phyloP scores from a whole-genome alignment of 2,888 invertebrate genomes.

The Eulithis prunata region DNA sequence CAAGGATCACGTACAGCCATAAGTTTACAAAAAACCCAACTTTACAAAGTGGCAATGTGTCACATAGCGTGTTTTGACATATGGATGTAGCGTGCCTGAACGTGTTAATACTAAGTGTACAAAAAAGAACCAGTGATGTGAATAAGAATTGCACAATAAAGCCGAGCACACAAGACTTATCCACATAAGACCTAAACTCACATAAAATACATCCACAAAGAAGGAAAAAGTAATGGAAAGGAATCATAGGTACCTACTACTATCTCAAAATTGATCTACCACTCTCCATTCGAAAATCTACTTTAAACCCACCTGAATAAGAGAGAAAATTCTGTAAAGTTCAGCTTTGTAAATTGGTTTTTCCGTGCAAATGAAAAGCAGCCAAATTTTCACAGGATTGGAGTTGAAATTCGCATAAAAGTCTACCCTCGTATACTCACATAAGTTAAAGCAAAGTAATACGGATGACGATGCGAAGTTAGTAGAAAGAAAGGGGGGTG shows the following conservation, averaged over 20 bases:
- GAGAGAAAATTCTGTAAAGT: slow-evolving; percentile 21
- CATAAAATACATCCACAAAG: slow-evolving; percentile 82
- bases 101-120: not conserved
- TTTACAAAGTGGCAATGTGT: no score
- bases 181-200: slow-evolving; percentile 80
- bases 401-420: slow-evolving; percentile 51
- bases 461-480: slow-evolving; percentile 83
- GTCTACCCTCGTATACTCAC: slow-evolving; percentile 64
- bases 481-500: slow-evolving; percentile 81
- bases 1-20: no score
- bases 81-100: no score
- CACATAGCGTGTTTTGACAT: no score
- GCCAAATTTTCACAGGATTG: slow-evolving; percentile 40
- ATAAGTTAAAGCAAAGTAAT: slow-evolving; percentile 83
- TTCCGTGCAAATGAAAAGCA: slow-evolving; percentile 40
- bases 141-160: slow-evolving; percentile 39
- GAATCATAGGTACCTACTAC: slow-evolving; percentile 82
- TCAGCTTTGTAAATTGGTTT: slow-evolving; percentile 40
- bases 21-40: no score
- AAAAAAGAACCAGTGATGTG: slow-evolving; percentile 1
- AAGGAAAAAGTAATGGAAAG: slow-evolving; percentile 83
- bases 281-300: slow-evolving; percentile 48
- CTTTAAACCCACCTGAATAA: slow-evolving; percentile 38
- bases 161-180: slow-evolving; percentile 51
- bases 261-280: slow-evolving; percentile 81